Evolutionary conservation across 2,797 vertebrate species (phyloP), one percentile per base, ranked within the genome.

Genomic region (Manis pentadactyla): DNA sequence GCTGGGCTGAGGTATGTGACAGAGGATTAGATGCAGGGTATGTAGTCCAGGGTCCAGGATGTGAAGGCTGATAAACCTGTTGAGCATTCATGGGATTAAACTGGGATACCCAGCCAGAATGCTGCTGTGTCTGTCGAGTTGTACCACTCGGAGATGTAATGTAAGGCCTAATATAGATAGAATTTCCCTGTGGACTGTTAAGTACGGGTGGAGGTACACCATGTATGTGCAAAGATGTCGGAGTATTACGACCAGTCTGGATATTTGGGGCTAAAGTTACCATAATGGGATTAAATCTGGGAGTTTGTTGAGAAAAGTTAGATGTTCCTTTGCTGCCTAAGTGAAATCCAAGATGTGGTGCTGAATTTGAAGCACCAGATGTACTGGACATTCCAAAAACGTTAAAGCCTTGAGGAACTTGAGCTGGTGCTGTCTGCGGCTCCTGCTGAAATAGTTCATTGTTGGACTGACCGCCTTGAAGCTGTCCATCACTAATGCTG

Each of bases 141-240:
- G 99, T 98, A 98, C 99, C 99, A 87, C 99, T 96, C 98, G 99
- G 99, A 98, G 99, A 96, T 97, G 99, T 99, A 90, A 99, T 99
- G 14, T 99, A 99, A 96, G 99, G 99, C 97, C 99, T 99, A 98
- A 99, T 99, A 97, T 99, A 99, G 98, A 99, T 99, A 90, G 99
- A 99, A 99, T 99, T 99, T 97, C 99, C 99, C 98, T 99, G 99
- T 97, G 99, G 99, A 98, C 99, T 99, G 98, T 99, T 99, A 75
- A 99, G 99, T 96, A 99, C 99, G 55, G 99, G 98, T 98, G 99
- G 99, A 94, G 99, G 99, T 97, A 99, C 99, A 69, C 99, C 99
- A 92, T 99, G 99, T 99, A 99, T 99, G 99, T 99, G 99, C 99
- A 99, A 99, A 99, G 99, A 99, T 2, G 99, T 99, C 73, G 99